Evolutionary conservation across 2,888 invertebrate genomes (phyloP), one percentile per base, ranked within the genome.

Genomic region (Meghimatium bilineatum): DNA sequence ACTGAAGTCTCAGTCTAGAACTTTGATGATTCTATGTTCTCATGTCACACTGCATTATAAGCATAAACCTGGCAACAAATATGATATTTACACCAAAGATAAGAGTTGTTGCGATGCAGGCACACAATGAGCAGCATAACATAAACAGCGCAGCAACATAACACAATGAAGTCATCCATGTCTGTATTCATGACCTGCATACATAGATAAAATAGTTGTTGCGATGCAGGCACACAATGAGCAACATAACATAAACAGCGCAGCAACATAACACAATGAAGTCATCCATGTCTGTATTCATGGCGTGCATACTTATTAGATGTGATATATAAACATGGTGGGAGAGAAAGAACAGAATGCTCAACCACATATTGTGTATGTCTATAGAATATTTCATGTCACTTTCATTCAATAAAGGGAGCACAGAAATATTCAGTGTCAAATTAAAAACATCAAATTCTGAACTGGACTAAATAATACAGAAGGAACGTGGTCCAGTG

Each of bases 401-500:
- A 38, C 32, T 32, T 29, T 36, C 26, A 29, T n/a, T 1, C 52
- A 34, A 32, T 74, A 63, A 12, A 34, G 66, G n/a, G 52, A 69
- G 32, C 23, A 80, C 56, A 52, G 14, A 80, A 71, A 71, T 71
- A 71, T 52, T 49, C 49, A 79, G 49, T 67, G 29, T 32, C 60
- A 44, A 67, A 1, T 49, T 23, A 77, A 60, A 77, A 23, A 63
- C 34, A 32, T 36, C 0, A 71, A 71, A 38, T 36, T n/a, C 52
- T 69, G 44, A 80, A 44, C 23, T 20, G 36, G 49, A 52, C 44
- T 63, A 82, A 63, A 63, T 32, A 49, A 32, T 20, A 26, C 49
- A 63, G 44, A 69, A 77, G 77, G 76, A 82, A 56, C 69, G 77
- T 69, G 82, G 76, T 82, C 82, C 76, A 82, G 82, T 82, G 82